Conservation (phyloP, 1,140 invertebrate genomes). For the Spodoptera frugiperda region DNA sequence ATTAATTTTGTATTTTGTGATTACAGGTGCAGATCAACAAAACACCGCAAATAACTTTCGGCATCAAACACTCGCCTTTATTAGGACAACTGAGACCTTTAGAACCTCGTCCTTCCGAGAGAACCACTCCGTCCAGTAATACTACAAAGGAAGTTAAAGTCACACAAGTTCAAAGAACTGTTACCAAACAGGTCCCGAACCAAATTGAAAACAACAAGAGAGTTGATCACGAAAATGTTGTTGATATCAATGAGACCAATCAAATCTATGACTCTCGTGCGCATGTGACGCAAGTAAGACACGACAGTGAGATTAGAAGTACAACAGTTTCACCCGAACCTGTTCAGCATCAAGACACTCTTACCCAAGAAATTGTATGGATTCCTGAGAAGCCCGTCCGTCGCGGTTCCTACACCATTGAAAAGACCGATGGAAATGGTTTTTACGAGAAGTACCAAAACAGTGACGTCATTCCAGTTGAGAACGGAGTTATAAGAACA, state of each 20-base stretch:
- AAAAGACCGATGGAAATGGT: conserved; percentile 67
- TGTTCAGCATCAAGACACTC: conserved; percentile 65
- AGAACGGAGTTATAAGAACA: conserved; percentile 70
- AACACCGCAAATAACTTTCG: conserved; percentile 88
- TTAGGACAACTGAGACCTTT: conserved; percentile 87
- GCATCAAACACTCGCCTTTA: conserved; percentile 95
- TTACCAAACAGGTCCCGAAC: conserved; percentile 32
- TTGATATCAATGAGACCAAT: conserved; percentile 50
- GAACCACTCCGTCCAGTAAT: conserved; percentile 33
- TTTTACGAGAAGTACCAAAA: conserved; percentile 73
- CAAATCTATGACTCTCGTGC: conserved; percentile 54
- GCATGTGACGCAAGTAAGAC: conserved; percentile 71
- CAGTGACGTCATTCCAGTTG: conserved; percentile 71
- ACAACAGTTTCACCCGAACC: conserved; percentile 75
- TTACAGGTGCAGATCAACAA: conserved; percentile 76
- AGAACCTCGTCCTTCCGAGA: conserved; percentile 53
- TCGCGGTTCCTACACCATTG: conserved; percentile 80
- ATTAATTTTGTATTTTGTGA: not conserved
- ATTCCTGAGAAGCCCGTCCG: conserved; percentile 72
- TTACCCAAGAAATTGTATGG: conserved; percentile 81
- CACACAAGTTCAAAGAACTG: conserved; percentile 19
- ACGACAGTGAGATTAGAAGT: conserved; percentile 72
- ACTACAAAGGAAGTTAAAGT: conserved; percentile 26
- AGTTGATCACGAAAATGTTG: conserved; percentile 51
- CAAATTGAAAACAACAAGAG: conserved; percentile 44